A percentile compares a stretch with the other conserved stretches of the same genome.
phyloP scores from a whole-genome alignment of 1,140 invertebrate species.

The Nebria ingens region DNA sequence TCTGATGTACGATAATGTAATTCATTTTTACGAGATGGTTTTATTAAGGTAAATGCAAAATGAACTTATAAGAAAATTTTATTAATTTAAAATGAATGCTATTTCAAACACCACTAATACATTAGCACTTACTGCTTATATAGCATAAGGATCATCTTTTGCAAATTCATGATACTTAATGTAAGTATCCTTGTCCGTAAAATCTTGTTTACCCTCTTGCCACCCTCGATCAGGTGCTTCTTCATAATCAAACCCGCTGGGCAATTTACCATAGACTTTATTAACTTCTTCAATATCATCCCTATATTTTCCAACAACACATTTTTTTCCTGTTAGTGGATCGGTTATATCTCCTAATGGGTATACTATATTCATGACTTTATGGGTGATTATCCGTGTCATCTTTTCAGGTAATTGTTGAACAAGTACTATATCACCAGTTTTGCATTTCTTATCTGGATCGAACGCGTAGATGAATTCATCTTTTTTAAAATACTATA shows the following conservation, averaged over 20 bases:
- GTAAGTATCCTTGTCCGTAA: constrained; percentile 61
- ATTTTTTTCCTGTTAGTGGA: constrained; percentile 72
- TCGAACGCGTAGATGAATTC: constrained; percentile 64
- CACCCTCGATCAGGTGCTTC: constrained; percentile 67
- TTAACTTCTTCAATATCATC: constrained; percentile 58
- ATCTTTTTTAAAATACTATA: constrained; percentile 66
- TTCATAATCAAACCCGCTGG: constrained; percentile 60
- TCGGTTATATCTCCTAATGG: constrained; percentile 71
- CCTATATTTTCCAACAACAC: constrained; percentile 57
- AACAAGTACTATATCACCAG: constrained; percentile 71
- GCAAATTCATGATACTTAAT: constrained; percentile 62
- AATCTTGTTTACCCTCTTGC: constrained; percentile 71
- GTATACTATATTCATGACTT: constrained; percentile 68
- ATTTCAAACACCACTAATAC: too few species aligned
- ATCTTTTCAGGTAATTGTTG: constrained; percentile 58
- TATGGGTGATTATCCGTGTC: constrained; percentile 65
- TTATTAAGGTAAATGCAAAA: too few species aligned
- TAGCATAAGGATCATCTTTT: constrained; percentile 55
- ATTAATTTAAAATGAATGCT: too few species aligned
- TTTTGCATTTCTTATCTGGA: constrained; percentile 63
- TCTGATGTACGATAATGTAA: too few species aligned
- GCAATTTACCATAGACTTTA: constrained; percentile 58
- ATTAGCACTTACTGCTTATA: too few species aligned
- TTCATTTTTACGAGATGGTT: too few species aligned
- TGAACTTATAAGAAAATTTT: too few species aligned